phyloP scores from a whole-genome alignment of 2,888 invertebrate genomes.

The Stratiomys singularior region DNA sequence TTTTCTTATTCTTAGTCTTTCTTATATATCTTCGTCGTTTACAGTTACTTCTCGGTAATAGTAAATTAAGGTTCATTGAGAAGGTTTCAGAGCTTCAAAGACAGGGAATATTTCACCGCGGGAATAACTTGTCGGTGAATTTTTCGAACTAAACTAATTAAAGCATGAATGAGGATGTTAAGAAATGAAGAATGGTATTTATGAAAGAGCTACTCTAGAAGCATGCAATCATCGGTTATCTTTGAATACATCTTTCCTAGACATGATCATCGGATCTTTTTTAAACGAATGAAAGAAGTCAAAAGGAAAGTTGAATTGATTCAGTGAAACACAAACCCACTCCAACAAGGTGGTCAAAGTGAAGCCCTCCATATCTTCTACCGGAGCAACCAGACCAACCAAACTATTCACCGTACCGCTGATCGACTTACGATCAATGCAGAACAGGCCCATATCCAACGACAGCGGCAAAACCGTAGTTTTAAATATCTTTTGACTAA shows the following conservation, averaged over 20 bases:
- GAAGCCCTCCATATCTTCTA: conserved; percentile 8
- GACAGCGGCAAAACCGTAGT: conserved; percentile 19
- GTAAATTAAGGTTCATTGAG: neutral
- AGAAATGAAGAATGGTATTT: no score
- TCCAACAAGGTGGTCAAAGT: conserved; percentile 14
- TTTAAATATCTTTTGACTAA: conserved; percentile 35
- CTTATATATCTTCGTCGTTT: neutral
- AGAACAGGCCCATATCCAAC: neutral
- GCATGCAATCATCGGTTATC: no score
- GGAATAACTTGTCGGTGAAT: no score
- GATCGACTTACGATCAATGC: neutral
- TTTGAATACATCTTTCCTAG: no score
- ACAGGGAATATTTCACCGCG: no score
- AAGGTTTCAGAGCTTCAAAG: neutral
- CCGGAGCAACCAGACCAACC: neutral
- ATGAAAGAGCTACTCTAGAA: no score
- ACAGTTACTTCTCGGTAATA: neutral
- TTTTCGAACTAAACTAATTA: no score
- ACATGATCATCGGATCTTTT: no score
- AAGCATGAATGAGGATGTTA: no score
- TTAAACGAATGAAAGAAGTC: neutral
- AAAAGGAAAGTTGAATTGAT: conserved; percentile 19
- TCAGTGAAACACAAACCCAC: neutral
- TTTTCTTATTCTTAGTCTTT: neutral
- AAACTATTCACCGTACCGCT: neutral